phyloP scores from a whole-genome alignment of 2,113 vertebrate genomes.

The Neogobius melanostomus region DNA sequence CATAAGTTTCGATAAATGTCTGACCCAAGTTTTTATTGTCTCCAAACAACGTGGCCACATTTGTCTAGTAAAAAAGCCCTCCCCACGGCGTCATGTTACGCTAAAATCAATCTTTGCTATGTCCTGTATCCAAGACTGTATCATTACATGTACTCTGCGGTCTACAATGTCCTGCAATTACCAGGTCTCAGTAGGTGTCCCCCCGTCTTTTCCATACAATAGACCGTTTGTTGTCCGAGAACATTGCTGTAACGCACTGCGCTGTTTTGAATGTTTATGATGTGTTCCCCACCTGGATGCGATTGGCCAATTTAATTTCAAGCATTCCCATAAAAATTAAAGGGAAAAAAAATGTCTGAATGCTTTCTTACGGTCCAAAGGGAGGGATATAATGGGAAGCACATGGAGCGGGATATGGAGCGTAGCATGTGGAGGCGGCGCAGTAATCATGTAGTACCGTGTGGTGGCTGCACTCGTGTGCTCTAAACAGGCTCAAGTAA shows the following conservation, averaged over 20 bases:
- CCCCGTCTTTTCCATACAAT: conserved; percentile 27
- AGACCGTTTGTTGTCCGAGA: conserved; percentile 31
- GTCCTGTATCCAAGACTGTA: conserved; percentile 14
- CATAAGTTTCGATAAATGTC: background rate
- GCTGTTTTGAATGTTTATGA: conserved; percentile 3
- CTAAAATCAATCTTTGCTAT: conserved; percentile 30
- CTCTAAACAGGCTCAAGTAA: conserved; percentile 3
- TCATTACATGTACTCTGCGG: conserved; percentile 17
- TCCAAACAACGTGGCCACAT: conserved; percentile 2
- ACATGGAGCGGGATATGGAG: conserved; percentile 54
- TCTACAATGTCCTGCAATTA: conserved; percentile 17
- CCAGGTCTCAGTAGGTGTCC: conserved; percentile 31
- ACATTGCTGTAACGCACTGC: conserved; percentile 14
- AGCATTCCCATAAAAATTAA: conserved; percentile 68
- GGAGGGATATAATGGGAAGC: conserved; percentile 63
- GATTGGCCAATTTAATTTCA: conserved; percentile 64
- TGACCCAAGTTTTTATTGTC: background rate
- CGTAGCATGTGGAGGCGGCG: conserved; percentile 18
- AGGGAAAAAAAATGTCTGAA: conserved; percentile 7
- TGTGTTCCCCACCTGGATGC: conserved; percentile 56
- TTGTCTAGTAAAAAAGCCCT: background rate
- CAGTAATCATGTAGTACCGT: conserved; percentile 26
- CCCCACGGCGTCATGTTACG: conserved; percentile 10
- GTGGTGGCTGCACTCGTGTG: conserved; percentile 12
- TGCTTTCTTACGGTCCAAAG: conserved; percentile 44